Evolutionary conservation across 2,888 invertebrate genomes (phyloP).

Genomic region (Stegophylla sp.): DNA sequence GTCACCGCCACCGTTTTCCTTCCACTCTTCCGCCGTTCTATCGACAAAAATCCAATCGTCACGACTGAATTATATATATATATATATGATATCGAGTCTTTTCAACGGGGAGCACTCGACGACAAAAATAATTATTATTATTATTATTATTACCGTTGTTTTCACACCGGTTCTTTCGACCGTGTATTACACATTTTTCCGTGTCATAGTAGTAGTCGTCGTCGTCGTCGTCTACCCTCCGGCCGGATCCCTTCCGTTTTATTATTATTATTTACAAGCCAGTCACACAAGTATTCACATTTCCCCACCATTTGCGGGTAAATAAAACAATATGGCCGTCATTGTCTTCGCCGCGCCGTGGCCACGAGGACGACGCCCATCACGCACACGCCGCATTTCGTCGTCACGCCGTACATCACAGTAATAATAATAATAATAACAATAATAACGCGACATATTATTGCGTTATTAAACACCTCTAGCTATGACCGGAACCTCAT

Average conservation of each 20-base stretch:
- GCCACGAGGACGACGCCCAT: slow-evolving; percentile 31
- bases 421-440: background rate
- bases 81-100: slow-evolving; percentile 29
- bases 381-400: slow-evolving; percentile 12
- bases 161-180: slow-evolving; percentile 45
- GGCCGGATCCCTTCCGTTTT: slow-evolving; percentile 13
- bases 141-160: slow-evolving; percentile 39
- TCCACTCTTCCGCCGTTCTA: background rate
- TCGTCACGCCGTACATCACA: background rate
- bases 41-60: slow-evolving; percentile 30
- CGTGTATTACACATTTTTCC: background rate
- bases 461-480: background rate
- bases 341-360: slow-evolving; percentile 43
- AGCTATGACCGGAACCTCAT: slow-evolving; percentile 16
- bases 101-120: slow-evolving; percentile 48
- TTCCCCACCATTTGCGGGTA: slow-evolving; percentile 51
- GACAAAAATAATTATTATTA: slow-evolving; percentile 23
- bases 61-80: no score
- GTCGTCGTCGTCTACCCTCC: background rate
- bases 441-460: background rate
- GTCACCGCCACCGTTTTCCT: slow-evolving; percentile 37
- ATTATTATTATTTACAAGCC: background rate
- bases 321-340: slow-evolving; percentile 57
- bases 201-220: background rate
- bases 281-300: background rate